Evolutionary conservation across 2,797 vertebrate genomes (phyloP).

Genomic region (Netta rufina): DNA sequence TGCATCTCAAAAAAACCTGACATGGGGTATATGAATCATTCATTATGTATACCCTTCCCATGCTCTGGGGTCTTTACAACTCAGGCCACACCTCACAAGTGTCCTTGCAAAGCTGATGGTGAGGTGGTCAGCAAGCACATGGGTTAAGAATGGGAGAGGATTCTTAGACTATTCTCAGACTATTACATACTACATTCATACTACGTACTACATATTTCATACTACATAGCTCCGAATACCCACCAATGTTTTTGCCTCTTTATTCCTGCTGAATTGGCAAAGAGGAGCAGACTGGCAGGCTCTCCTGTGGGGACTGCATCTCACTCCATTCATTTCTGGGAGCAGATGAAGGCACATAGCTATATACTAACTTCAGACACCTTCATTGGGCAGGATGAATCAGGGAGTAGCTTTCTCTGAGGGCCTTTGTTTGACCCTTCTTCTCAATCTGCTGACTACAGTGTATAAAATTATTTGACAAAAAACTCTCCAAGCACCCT

Average conservation of each 20-base stretch:
- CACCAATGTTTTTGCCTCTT: neutral
- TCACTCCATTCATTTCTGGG: neutral
- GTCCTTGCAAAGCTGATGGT: neutral
- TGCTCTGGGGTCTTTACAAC: neutral
- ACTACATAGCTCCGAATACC: neutral
- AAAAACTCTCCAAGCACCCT: neutral
- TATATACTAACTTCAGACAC: too few species aligned
- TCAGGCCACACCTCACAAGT: neutral
- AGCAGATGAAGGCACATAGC: neutral
- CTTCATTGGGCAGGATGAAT: neutral
- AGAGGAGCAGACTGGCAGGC: neutral
- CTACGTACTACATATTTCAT: neutral
- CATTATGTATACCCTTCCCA: accelerated
- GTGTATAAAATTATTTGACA: neutral
- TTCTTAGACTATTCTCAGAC: too few species aligned
- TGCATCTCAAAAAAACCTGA: neutral
- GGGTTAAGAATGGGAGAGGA: neutral
- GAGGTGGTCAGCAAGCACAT: neutral
- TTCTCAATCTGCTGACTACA: neutral
- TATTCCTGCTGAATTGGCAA: neutral
- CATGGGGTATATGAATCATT: neutral
- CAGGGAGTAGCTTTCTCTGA: neutral
- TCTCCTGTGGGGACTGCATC: neutral
- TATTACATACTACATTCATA: too few species aligned
- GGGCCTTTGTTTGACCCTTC: neutral